Evolutionary conservation across 2,888 invertebrate genomes (phyloP).

Genomic region (Microctonus brassicae): DNA sequence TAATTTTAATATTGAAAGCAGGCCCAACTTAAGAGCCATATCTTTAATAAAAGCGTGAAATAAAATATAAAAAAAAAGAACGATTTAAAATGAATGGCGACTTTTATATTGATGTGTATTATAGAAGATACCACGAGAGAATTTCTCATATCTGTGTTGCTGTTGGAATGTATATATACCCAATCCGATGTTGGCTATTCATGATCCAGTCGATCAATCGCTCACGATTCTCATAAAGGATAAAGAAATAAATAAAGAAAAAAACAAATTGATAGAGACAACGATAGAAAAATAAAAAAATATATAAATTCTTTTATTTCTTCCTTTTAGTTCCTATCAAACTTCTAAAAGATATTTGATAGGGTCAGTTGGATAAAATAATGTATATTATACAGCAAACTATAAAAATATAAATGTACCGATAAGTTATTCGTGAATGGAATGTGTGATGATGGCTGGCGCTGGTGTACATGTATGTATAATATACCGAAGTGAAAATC

Average conservation of each 20-base stretch:
- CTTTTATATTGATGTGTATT: too few species aligned
- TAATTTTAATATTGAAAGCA: too few species aligned
- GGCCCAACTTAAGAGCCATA: too few species aligned
- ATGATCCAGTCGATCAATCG: conserved; percentile 21
- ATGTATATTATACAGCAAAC: not conserved
- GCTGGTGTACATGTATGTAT: not conserved
- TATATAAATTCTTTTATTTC: too few species aligned
- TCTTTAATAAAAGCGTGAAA: too few species aligned
- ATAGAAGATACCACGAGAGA: too few species aligned
- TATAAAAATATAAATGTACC: not conserved
- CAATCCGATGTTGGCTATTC: conserved; percentile 5
- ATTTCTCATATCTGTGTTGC: conserved; percentile 4
- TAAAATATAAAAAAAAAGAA: too few species aligned
- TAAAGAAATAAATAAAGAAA: not conserved
- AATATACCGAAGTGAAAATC: too few species aligned
- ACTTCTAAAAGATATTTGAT: too few species aligned
- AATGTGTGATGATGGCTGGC: not conserved
- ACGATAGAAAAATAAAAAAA: not conserved
- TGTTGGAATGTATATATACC: not conserved
- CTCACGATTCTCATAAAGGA: conserved; percentile 19
- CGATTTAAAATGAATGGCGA: too few species aligned
- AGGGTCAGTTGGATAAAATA: too few species aligned
- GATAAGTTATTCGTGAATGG: not conserved
- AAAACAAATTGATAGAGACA: conserved; percentile 6
- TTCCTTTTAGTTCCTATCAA: too few species aligned